These are phyloP conservation scores for Corvus hawaiiensis DNA, from an alignment of 2,113 vertebrate species.

Conservation along the genomic window DNA sequence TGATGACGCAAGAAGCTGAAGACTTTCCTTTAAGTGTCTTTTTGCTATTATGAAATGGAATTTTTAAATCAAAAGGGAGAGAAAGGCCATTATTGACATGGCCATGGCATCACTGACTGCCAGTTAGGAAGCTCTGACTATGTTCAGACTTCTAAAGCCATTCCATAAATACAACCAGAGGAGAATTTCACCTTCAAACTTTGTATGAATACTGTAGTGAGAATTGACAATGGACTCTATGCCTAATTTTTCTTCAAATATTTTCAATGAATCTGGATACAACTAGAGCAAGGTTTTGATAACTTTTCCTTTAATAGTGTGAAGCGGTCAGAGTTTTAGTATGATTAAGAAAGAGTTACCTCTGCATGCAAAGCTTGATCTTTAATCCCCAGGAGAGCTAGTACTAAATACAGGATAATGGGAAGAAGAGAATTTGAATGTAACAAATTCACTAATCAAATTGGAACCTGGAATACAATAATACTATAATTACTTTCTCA, in stretches of 20 bases:
- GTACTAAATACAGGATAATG: not conserved
- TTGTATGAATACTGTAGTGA: not conserved
- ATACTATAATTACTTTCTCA: not conserved
- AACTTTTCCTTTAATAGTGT: not conserved
- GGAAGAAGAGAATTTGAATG: not conserved
- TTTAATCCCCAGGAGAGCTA: not conserved
- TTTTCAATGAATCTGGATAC: not conserved
- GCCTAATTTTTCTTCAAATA: not conserved
- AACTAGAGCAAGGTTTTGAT: not conserved
- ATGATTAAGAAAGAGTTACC: not conserved
- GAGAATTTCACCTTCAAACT: not conserved
- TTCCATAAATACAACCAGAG: not conserved
- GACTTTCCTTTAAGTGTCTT: slow-evolving; percentile 6
- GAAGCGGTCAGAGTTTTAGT: not conserved
- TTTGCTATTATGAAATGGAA: slow-evolving; percentile 33
- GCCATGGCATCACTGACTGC: not conserved
- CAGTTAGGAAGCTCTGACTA: not conserved
- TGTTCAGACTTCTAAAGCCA: slow-evolving; percentile 6
- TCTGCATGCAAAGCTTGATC: not conserved
- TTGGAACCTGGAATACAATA: not conserved
- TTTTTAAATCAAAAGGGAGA: slow-evolving; percentile 20
- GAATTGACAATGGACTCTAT: not conserved
- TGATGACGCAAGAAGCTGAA: slow-evolving; percentile 4
- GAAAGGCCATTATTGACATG: not conserved
- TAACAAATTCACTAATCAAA: not conserved